A percentile compares a stretch with the other conserved stretches of the same genome.
These are phyloP conservation scores for Bryconaethiops microstoma DNA, from an alignment of 2,797 vertebrate species.

Conservation along the genomic window DNA sequence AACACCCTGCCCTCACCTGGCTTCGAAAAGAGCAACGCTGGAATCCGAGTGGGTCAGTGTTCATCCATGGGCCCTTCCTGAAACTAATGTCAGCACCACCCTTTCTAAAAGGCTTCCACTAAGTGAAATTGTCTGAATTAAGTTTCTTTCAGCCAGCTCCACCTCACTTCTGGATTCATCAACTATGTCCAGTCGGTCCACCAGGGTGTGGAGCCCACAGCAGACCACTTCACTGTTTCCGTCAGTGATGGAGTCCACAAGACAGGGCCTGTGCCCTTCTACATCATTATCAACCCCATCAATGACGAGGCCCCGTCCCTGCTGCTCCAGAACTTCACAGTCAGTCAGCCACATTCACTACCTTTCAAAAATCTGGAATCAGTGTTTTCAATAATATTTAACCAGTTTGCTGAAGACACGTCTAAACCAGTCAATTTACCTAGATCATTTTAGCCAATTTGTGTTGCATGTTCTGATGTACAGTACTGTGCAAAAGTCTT, in stretches of 20 bases:
- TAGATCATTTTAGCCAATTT: no score
- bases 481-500: no score
- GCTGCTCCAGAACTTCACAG: constrained; percentile 72
- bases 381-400: background rate
- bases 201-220: constrained; percentile 63
- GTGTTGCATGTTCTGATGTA: no score
- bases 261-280: constrained; percentile 71
- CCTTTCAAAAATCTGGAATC: background rate
- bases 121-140: constrained; percentile 51
- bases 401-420: background rate
- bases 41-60: constrained; percentile 71
- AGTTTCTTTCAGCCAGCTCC: constrained; percentile 76
- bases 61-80: background rate
- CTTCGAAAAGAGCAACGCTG: constrained; percentile 75
- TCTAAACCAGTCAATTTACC: no score
- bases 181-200: constrained; percentile 73
- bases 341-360: constrained; percentile 48
- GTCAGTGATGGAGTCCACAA: constrained; percentile 74
- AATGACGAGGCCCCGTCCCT: constrained; percentile 75
- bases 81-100: background rate
- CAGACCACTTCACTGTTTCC: constrained; percentile 72
- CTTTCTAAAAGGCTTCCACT: constrained; percentile 21
- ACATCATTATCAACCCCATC: constrained; percentile 74
- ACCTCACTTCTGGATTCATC: constrained; percentile 71
- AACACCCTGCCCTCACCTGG: constrained; percentile 74